These are phyloP conservation scores for Saccostrea glomerata DNA, from an alignment of 1,140 invertebrate species.

Conservation along the genomic window DNA sequence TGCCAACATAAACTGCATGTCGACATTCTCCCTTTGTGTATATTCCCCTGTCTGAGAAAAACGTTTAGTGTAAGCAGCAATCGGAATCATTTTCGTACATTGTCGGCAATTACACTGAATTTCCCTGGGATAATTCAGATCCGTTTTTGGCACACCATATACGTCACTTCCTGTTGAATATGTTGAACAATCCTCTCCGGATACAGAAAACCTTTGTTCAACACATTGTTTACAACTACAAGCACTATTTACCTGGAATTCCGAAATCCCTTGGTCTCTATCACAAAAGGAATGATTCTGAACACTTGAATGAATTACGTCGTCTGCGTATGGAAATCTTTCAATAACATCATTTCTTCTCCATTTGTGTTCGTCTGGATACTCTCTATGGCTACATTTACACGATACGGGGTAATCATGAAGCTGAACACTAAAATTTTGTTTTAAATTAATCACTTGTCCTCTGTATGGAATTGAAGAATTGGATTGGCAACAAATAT, in stretches of 20 bases:
- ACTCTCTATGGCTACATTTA: neutral
- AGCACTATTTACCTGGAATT: neutral
- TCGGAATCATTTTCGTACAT: slow-evolving; percentile 12
- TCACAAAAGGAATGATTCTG: neutral
- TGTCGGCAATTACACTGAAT: slow-evolving; percentile 6
- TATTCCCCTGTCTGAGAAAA: neutral
- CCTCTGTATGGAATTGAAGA: slow-evolving; percentile 17
- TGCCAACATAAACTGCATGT: neutral
- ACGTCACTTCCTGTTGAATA: slow-evolving; percentile 20
- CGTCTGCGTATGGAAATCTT: slow-evolving; percentile 9
- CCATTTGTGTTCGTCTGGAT: neutral
- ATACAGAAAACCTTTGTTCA: neutral
- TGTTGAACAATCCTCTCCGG: neutral
- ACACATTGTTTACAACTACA: slow-evolving; percentile 34
- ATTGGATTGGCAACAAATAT: slow-evolving; percentile 29
- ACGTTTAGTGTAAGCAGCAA: neutral
- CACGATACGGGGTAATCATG: neutral
- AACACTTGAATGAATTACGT: slow-evolving; percentile 9
- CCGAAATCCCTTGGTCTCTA: neutral
- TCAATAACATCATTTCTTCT: neutral
- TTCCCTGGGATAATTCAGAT: slow-evolving; percentile 2
- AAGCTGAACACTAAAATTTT: neutral
- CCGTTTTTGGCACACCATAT: slow-evolving; percentile 6
- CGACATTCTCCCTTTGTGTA: neutral
- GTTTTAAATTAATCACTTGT: neutral